Conservation (phyloP, 2,888 invertebrate species). For the Drosophila kambysellisi region DNA sequence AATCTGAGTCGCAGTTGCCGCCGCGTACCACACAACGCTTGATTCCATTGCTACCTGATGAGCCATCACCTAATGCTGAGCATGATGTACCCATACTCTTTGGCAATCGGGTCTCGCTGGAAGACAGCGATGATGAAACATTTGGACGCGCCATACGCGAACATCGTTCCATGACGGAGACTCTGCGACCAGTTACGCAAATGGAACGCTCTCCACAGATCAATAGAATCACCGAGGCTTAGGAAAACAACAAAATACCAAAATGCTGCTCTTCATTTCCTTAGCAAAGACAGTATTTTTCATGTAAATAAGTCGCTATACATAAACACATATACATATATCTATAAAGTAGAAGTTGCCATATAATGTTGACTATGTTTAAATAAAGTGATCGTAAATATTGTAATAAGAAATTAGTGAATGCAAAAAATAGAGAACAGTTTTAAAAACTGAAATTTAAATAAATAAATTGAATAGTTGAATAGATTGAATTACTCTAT, state of each 20-base stretch:
- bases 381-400: conserved; percentile 46
- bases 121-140: conserved; percentile 56
- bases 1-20: conserved; percentile 22
- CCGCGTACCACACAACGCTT: conserved; percentile 67
- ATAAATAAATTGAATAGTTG: neutral
- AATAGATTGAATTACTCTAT: neutral
- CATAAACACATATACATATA: conserved; percentile 10
- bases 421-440: neutral
- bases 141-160: conserved; percentile 85
- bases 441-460: neutral
- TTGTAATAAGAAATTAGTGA: neutral
- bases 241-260: conserved; percentile 21
- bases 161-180: conserved; percentile 85
- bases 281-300: conserved; percentile 72
- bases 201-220: conserved; percentile 10
- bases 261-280: conserved; percentile 54
- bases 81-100: conserved; percentile 63
- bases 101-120: conserved; percentile 68
- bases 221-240: conserved; percentile 49
- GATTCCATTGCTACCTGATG: conserved; percentile 22
- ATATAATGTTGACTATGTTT: conserved; percentile 59
- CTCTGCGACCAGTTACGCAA: conserved; percentile 54
- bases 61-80: conserved; percentile 2
- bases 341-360: conserved; percentile 42
- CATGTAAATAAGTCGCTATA: conserved; percentile 53